Percentiles rank a stretch among this genome's conserved stretches.
phyloP scores from a whole-genome alignment of 2,113 vertebrate species.

The Pollimyrus isidori region DNA sequence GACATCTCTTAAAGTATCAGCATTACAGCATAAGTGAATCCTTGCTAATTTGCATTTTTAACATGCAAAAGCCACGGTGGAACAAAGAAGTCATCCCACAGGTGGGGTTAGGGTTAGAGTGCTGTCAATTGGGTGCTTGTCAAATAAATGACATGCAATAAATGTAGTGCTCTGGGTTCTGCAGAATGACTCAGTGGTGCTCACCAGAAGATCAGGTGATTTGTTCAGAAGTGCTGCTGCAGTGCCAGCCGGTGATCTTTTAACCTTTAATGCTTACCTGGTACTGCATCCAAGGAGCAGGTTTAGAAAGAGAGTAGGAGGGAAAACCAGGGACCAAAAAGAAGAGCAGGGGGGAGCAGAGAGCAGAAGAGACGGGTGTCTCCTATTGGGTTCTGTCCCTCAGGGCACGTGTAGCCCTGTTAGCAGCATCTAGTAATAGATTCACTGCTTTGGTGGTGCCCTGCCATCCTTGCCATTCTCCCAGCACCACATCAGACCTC shows the following conservation, averaged over 20 bases:
- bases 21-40: neutral
- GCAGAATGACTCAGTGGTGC: neutral
- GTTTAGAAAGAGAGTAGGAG: neutral
- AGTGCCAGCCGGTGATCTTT: neutral
- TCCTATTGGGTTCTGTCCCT: neutral
- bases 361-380: neutral
- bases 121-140: constrained; percentile 1
- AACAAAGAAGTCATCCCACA: neutral
- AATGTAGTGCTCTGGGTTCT: neutral
- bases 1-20: neutral
- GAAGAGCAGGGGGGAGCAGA: neutral
- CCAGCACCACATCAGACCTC: neutral
- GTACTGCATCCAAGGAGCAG: neutral
- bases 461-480: neutral
- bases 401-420: neutral
- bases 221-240: neutral
- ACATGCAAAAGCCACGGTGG: neutral
- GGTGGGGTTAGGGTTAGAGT: neutral
- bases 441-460: neutral
- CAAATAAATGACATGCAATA: constrained; percentile 2
- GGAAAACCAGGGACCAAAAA: neutral
- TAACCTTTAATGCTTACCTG: neutral
- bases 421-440: neutral
- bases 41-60: neutral
- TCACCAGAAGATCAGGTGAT: neutral